These are phyloP conservation scores for Trichacis sp. DNA, from an alignment of 2,888 invertebrate species.

Conservation along the genomic window DNA sequence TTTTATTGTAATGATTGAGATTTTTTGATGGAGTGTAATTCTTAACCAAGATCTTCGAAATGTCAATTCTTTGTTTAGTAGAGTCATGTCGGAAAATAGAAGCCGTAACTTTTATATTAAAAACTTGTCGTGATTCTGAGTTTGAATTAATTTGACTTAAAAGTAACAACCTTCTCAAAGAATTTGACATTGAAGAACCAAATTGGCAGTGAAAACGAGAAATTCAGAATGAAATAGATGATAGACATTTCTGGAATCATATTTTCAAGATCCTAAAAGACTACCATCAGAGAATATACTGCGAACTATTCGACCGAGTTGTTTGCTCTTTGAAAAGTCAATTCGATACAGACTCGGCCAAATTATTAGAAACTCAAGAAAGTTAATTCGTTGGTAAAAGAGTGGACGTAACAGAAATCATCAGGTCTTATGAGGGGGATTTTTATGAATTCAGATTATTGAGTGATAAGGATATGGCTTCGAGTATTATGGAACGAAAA, in stretches of 20 bases:
- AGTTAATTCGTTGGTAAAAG: slow-evolving; percentile 5
- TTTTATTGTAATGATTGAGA: slow-evolving; percentile 5
- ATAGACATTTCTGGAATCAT: background rate
- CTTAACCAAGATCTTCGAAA: slow-evolving; percentile 23
- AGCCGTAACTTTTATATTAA: slow-evolving; percentile 9
- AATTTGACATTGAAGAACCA: slow-evolving; percentile 1
- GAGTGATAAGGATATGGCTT: slow-evolving; percentile 2
- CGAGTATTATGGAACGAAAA: background rate
- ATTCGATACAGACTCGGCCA: slow-evolving; percentile 15
- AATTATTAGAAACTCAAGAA: slow-evolving; percentile 14
- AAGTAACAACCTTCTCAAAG: background rate
- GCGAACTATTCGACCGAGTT: slow-evolving; percentile 14
- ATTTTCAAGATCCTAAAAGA: slow-evolving; percentile 6
- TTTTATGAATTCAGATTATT: slow-evolving; percentile 12
- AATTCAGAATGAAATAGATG: slow-evolving; percentile 8
- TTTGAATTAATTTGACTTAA: slow-evolving; percentile 19
- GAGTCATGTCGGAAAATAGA: slow-evolving; percentile 27
- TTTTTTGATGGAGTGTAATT: slow-evolving; percentile 20
- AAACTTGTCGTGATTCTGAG: slow-evolving; percentile 18
- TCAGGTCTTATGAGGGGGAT: slow-evolving; percentile 12
- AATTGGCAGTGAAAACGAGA: slow-evolving; percentile 3
- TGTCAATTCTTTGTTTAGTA: slow-evolving; percentile 16
- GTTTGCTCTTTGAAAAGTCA: slow-evolving; percentile 12
- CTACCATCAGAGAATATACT: slow-evolving; percentile 12
- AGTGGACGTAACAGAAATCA: background rate